Evolutionary conservation across 2,888 invertebrate genomes (phyloP).

Genomic region (Diadegma fenestrale): DNA sequence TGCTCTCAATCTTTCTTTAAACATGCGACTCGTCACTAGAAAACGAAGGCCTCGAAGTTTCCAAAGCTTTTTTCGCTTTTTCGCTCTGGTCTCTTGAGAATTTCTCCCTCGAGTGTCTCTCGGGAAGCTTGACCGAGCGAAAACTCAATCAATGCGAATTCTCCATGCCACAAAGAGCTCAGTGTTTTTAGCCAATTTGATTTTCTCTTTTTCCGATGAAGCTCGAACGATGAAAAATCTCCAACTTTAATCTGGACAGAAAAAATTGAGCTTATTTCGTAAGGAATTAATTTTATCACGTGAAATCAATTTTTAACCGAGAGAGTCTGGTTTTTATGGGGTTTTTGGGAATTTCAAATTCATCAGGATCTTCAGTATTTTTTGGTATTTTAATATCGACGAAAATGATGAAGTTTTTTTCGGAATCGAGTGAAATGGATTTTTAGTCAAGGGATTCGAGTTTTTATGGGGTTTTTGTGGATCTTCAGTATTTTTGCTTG

Average conservation of each 20-base stretch:
- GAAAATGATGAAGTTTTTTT: too few species aligned
- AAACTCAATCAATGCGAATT: neutral
- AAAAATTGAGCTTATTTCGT: neutral
- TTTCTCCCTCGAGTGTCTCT: neutral
- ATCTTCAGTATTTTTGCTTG: too few species aligned
- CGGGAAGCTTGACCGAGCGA: neutral
- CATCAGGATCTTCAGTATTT: too few species aligned
- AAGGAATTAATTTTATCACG: too few species aligned
- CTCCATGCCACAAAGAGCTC: neutral
- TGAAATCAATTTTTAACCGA: too few species aligned
- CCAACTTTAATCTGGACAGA: neutral
- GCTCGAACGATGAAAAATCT: neutral
- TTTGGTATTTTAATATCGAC: too few species aligned
- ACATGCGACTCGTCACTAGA: neutral
- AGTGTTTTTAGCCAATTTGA: neutral
- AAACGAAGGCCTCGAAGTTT: neutral
- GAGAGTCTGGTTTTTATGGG: too few species aligned
- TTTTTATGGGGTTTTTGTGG: too few species aligned
- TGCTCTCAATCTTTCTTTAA: neutral
- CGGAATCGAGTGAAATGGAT: too few species aligned
- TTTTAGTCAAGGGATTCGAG: too few species aligned
- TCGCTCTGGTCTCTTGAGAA: neutral
- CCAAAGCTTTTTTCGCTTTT: neutral
- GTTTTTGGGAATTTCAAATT: too few species aligned
- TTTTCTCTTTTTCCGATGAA: neutral